These are phyloP conservation scores for Oxyruncus cristatus DNA, from an alignment of 2,113 vertebrate species.

Conservation along the genomic window DNA sequence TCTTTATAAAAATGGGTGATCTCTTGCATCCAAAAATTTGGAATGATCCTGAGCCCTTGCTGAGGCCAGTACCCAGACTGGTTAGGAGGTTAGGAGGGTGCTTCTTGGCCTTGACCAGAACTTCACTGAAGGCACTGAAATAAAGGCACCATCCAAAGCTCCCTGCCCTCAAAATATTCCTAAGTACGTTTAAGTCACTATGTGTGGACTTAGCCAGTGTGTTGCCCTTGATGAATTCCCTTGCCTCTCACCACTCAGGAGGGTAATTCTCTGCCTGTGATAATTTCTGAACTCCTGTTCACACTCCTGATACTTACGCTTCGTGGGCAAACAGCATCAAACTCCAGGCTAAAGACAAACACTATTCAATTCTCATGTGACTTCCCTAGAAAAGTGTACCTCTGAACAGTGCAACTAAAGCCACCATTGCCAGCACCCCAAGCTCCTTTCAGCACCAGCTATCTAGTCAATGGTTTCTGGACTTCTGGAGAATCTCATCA, in stretches of 20 bases:
- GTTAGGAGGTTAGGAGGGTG: neutral
- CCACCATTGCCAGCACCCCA: neutral
- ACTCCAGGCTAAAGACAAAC: neutral
- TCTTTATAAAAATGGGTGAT: neutral
- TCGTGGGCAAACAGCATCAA: neutral
- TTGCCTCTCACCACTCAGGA: neutral
- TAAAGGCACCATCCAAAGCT: neutral
- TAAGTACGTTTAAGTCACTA: neutral
- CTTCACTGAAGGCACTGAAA: neutral
- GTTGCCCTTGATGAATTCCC: neutral
- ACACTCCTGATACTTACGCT: neutral
- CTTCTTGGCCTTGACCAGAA: neutral
- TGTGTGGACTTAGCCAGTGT: neutral
- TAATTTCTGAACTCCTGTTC: neutral
- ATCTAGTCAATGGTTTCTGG: neutral
- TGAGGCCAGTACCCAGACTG: neutral
- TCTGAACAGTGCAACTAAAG: neutral
- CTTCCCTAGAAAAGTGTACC: neutral
- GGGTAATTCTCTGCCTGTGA: neutral
- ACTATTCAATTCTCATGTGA: neutral
- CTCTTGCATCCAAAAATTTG: neutral
- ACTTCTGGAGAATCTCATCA: neutral
- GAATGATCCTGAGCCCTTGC: neutral
- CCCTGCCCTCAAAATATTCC: neutral
- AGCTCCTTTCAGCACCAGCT: neutral